Evolutionary conservation across 2,797 vertebrate species (phyloP).

Genomic region (Acanthurus leucopareius): DNA sequence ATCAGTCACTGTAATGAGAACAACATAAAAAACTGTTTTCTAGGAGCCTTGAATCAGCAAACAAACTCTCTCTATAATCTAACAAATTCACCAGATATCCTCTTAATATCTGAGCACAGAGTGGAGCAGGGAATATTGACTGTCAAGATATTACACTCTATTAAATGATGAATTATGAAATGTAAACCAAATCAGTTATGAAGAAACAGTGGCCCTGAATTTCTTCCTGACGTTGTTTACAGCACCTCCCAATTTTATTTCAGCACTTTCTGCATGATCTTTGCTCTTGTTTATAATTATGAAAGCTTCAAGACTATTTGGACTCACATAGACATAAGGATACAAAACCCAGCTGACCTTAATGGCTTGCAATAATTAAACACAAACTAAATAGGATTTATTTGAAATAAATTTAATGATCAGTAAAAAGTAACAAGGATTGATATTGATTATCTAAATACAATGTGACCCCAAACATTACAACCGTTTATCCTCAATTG

Average conservation of each 20-base stretch:
- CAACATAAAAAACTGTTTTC: slow-evolving; percentile 36
- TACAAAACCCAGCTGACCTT: neutral
- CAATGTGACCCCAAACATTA: slow-evolving; percentile 16
- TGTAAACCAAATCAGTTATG: neutral
- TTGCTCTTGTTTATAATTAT: slow-evolving; percentile 13
- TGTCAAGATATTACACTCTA: slow-evolving; percentile 21
- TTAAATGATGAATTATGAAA: slow-evolving; percentile 23
- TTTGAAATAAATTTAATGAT: neutral
- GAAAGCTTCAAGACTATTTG: slow-evolving; percentile 12
- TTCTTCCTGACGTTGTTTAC: slow-evolving; percentile 5
- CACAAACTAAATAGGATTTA: neutral
- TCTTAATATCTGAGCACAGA: neutral
- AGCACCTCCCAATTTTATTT: neutral
- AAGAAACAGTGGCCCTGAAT: neutral
- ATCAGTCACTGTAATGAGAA: slow-evolving; percentile 66
- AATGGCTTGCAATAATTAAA: neutral
- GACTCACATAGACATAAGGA: slow-evolving; percentile 5
- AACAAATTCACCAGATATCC: slow-evolving; percentile 20
- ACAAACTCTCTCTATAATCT: slow-evolving; percentile 19
- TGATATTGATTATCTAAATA: neutral
- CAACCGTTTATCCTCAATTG: slow-evolving; percentile 4
- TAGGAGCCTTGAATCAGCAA: slow-evolving; percentile 22
- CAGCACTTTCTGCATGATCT: slow-evolving; percentile 13
- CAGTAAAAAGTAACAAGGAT: neutral
- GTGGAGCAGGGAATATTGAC: slow-evolving; percentile 5